A percentile compares a stretch with the other conserved stretches of the same genome.
These are phyloP conservation scores for Geodia barretti DNA, from an alignment of 37 sponge, comb jelly and placozoan genomes.

Conservation along the genomic window DNA sequence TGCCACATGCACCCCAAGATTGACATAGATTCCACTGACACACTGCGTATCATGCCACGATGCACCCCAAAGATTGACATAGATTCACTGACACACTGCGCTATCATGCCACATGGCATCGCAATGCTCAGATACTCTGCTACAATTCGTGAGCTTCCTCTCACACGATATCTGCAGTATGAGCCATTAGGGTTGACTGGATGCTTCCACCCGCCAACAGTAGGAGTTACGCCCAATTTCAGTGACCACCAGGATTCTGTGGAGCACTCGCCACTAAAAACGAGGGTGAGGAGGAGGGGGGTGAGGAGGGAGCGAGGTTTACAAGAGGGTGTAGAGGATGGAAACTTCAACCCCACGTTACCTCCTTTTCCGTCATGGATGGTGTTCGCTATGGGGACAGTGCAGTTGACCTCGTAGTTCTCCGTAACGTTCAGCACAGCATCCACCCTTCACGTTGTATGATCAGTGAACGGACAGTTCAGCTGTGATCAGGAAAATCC, in stretches of 20 bases:
- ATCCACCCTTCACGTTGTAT: conserved; percentile 1
- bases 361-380: not conserved
- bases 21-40: no score
- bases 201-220: conserved; percentile 30
- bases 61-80: no score
- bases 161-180: conserved; percentile 31
- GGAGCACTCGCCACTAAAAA: not conserved
- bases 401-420: not conserved
- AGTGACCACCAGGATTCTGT: not conserved
- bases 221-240: not conserved
- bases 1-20: no score
- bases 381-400: not conserved
- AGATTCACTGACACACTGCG: no score
- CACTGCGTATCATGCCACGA: no score
- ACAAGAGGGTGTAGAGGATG: not conserved
- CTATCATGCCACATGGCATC: no score
- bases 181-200: conserved; percentile 54
- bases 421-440: not conserved
- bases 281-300: not conserved
- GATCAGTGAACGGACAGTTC: not conserved
- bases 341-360: no score
- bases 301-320: no score
- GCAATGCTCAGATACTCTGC: no score
- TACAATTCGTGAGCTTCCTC: not conserved
- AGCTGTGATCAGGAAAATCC: not conserved